phyloP scores from a whole-genome alignment of 2,888 invertebrate species.

The Urechis unicinctus region DNA sequence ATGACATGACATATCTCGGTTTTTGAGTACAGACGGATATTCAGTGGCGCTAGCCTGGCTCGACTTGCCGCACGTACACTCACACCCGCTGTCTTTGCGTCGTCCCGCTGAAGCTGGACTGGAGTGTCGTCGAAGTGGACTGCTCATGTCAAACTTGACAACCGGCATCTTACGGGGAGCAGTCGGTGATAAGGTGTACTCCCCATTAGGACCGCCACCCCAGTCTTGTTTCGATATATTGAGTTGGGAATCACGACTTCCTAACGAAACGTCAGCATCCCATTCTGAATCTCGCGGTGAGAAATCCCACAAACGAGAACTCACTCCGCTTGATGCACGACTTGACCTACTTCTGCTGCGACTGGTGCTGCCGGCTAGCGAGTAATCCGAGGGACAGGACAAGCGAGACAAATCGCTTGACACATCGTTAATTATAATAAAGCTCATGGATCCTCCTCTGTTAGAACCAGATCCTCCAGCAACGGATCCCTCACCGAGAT shows the following conservation, averaged over 20 bases:
- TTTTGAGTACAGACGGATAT: background rate
- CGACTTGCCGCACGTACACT: background rate
- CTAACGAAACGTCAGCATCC: slow-evolving; percentile 23
- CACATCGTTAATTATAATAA: slow-evolving; percentile 19
- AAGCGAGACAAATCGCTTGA: slow-evolving; percentile 20
- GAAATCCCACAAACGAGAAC: slow-evolving; percentile 23
- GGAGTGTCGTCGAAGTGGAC: slow-evolving; percentile 19
- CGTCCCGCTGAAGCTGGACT: slow-evolving; percentile 15
- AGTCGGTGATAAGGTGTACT: slow-evolving; percentile 12
- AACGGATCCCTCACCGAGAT: slow-evolving; percentile 13
- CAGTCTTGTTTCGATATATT: slow-evolving; percentile 21
- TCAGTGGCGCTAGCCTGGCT: background rate
- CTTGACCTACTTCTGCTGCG: slow-evolving; percentile 20
- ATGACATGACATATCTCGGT: background rate
- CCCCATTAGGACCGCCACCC: slow-evolving; percentile 18
- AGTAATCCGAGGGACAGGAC: slow-evolving; percentile 22
- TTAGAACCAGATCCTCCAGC: slow-evolving; percentile 7
- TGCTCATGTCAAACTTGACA: slow-evolving; percentile 18
- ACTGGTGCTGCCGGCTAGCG: slow-evolving; percentile 16
- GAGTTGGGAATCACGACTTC: slow-evolving; percentile 22
- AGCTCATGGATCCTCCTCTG: slow-evolving; percentile 13
- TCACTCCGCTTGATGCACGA: slow-evolving; percentile 22
- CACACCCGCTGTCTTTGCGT: slow-evolving; percentile 10
- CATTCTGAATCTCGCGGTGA: slow-evolving; percentile 24
- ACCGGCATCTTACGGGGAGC: slow-evolving; percentile 17